Conservation (phyloP, 2,888 invertebrate species). For the Lapara coniferarum region DNA sequence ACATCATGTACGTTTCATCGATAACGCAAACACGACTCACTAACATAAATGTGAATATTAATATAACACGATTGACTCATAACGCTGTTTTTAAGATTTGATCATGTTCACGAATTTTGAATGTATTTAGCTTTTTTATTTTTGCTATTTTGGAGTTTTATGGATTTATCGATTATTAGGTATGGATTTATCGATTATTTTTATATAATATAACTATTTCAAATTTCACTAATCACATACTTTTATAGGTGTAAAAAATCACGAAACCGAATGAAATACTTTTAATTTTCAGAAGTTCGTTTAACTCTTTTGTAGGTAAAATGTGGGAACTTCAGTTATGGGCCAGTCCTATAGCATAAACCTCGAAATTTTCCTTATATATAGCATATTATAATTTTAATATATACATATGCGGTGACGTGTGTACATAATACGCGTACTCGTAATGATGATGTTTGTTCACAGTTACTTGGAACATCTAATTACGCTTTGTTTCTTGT, state of each 20-base stretch:
- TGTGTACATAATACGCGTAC: too few relatives aligned
- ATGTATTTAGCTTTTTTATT: not conserved
- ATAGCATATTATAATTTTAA: not conserved
- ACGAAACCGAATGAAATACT: not conserved
- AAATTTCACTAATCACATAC: too few relatives aligned
- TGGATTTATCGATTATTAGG: not conserved
- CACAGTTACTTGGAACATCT: slow-evolving; percentile 10
- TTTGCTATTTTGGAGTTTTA: too few relatives aligned
- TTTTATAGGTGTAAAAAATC: too few relatives aligned
- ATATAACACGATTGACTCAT: slow-evolving; percentile 27
- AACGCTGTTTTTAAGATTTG: slow-evolving; percentile 18
- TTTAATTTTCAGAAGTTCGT: not conserved
- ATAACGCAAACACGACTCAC: slow-evolving; percentile 54
- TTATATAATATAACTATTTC: too few relatives aligned
- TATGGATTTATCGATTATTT: not conserved
- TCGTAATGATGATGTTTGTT: not conserved
- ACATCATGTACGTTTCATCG: slow-evolving; percentile 60
- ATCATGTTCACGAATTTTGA: slow-evolving; percentile 6
- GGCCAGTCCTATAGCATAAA: too few relatives aligned
- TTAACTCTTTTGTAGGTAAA: not conserved
- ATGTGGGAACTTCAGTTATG: too few relatives aligned
- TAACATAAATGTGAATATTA: slow-evolving; percentile 36
- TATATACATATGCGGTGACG: not conserved
- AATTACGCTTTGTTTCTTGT: slow-evolving; percentile 8
- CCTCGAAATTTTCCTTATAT: too few relatives aligned